A percentile compares a stretch with the other conserved stretches of the same genome.
These are phyloP conservation scores for Trypoxylon attenuatum DNA, from an alignment of 2,888 invertebrate species.

Conservation along the genomic window DNA sequence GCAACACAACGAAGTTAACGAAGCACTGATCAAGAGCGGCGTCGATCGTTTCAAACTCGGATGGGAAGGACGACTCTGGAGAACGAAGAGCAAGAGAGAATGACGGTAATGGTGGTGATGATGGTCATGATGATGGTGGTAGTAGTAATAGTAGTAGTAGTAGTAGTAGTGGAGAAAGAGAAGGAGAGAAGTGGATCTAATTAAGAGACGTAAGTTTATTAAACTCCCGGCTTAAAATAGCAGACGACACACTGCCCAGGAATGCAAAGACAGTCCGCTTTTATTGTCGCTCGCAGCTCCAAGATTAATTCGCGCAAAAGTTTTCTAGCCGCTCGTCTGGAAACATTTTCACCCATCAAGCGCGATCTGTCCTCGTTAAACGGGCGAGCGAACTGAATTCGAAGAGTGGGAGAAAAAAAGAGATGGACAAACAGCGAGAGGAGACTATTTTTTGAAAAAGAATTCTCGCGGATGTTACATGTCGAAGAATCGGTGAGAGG, in stretches of 20 bases:
- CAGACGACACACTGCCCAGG: conserved; percentile 68
- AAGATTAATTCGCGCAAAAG: conserved; percentile 62
- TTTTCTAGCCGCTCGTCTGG: conserved; percentile 34
- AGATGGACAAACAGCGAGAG: too few species aligned
- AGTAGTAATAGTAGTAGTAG: too few species aligned
- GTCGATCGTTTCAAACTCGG: conserved; percentile 23
- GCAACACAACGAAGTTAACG: neutral
- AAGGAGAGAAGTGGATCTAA: conserved; percentile 58
- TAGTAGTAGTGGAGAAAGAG: conserved; percentile 15
- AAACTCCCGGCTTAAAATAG: conserved; percentile 69
- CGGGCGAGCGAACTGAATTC: conserved; percentile 2
- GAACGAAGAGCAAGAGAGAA: conserved; percentile 22
- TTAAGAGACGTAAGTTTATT: conserved; percentile 67
- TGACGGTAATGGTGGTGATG: too few species aligned
- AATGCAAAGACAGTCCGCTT: conserved; percentile 69
- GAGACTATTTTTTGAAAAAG: too few species aligned
- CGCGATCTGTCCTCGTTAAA: conserved; percentile 20
- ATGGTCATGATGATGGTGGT: too few species aligned
- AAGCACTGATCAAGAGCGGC: conserved; percentile 12
- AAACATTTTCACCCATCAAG: conserved; percentile 13
- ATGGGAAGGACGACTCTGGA: too few species aligned
- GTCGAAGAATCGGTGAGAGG: too few species aligned
- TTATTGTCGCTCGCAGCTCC: conserved; percentile 63
- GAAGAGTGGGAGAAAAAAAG: too few species aligned
- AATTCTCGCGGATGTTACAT: too few species aligned